Evolutionary conservation across 2,888 invertebrate species (phyloP).

Genomic region (Perizoma flavofasciatum): DNA sequence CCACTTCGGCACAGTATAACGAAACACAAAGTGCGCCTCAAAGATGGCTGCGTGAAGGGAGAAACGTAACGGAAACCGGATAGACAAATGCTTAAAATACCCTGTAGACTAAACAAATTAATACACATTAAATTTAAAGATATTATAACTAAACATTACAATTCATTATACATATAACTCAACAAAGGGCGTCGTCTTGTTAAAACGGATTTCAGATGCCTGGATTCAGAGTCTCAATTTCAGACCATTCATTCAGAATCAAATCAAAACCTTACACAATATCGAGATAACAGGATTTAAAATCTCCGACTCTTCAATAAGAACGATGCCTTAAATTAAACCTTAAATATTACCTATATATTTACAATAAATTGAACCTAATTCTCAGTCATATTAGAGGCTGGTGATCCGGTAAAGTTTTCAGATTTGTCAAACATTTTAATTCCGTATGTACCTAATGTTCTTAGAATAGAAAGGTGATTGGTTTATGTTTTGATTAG

Average conservation of each 20-base stretch:
- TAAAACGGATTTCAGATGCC: slow-evolving; percentile 16
- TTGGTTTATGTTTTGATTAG: not conserved
- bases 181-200: slow-evolving; percentile 24
- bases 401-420: slow-evolving; percentile 49
- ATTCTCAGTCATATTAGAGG: slow-evolving; percentile 79
- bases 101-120: slow-evolving; percentile 61
- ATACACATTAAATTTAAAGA: slow-evolving; percentile 25
- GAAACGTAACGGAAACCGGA: slow-evolving; percentile 32
- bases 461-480: not conserved
- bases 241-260: slow-evolving; percentile 37
- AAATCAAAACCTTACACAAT: slow-evolving; percentile 42
- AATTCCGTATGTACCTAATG: slow-evolving; percentile 24
- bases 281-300: slow-evolving; percentile 50
- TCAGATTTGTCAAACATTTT: slow-evolving; percentile 31
- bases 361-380: slow-evolving; percentile 79
- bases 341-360: slow-evolving; percentile 39
- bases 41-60: slow-evolving; percentile 35
- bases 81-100: slow-evolving; percentile 59
- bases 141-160: slow-evolving; percentile 31
- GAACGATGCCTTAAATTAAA: slow-evolving; percentile 50
- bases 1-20: slow-evolving; percentile 44
- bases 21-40: slow-evolving; percentile 33
- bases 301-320: slow-evolving; percentile 51
- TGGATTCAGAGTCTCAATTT: slow-evolving; percentile 35
- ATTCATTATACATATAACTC: slow-evolving; percentile 24